phyloP scores from a whole-genome alignment of 2,113 vertebrate genomes.

The Mesitornis unicolor region DNA sequence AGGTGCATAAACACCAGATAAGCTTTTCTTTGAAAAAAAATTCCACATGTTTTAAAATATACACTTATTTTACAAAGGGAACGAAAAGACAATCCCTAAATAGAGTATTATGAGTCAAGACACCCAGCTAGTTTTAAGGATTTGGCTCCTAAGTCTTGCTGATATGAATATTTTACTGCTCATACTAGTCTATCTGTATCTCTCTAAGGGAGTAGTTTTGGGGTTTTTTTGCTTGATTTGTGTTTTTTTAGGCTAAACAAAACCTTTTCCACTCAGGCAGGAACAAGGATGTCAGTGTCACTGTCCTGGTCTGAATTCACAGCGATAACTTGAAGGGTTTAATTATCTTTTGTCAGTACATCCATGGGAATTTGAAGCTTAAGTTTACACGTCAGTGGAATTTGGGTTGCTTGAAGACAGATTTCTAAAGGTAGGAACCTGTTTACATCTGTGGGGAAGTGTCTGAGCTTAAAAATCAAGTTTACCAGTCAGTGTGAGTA shows the following conservation, averaged over 20 bases:
- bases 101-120: not conserved
- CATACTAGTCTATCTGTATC: not conserved
- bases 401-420: not conserved
- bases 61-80: not conserved
- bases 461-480: not conserved
- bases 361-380: not conserved
- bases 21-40: not conserved
- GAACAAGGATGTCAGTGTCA: not conserved
- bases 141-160: not conserved
- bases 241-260: not conserved
- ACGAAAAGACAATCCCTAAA: not conserved
- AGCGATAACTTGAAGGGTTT: not conserved
- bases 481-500: not conserved
- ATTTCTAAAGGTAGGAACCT: not conserved
- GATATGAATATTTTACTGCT: not conserved
- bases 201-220: not conserved
- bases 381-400: not conserved
- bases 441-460: not conserved
- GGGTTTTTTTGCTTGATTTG: too few species aligned
- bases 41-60: not conserved
- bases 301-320: not conserved
- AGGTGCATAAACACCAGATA: not conserved
- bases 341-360: not conserved
- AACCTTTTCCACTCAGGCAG: not conserved
- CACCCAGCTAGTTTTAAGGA: not conserved